Base-by-base conservation (phyloP, 2,888 invertebrate genomes). In the Gortyna flavago region DNA sequence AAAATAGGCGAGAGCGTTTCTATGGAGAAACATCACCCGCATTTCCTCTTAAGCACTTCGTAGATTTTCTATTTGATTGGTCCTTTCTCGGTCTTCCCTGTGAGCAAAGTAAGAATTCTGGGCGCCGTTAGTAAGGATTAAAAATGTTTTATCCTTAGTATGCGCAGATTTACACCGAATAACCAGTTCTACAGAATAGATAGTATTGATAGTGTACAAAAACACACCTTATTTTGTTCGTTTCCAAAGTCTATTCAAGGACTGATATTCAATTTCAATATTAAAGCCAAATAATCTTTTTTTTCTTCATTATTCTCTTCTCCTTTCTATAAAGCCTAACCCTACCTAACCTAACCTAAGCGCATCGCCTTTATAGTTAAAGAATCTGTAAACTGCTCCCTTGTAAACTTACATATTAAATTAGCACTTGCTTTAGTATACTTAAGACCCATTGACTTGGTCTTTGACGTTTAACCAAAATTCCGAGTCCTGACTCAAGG, bases 1-100 rank as follows among this genome's bases (percentile, higher is more conserved):
- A n/a, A n/a, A n/a, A n/a, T n/a, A n/a, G n/a, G n/a, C n/a, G n/a
- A n/a, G n/a, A n/a, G n/a, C n/a, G n/a, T n/a, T n/a, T n/a, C n/a
- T n/a, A n/a, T n/a, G n/a, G n/a, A n/a, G n/a, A n/a, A n/a, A n/a
- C n/a, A n/a, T n/a, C n/a, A n/a, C n/a, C n/a, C n/a, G n/a, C n/a
- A n/a, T n/a, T n/a, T n/a, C n/a, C n/a, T n/a, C n/a, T n/a, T n/a
- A n/a, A n/a, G n/a, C n/a, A 54, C 48, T 83, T 65, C 41, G 38
- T 64, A 29, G 41, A 54, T 64, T 78, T 83, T 83, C 57, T 59
- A 83, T 68, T 83, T 41, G n/a, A 21, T 79, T 67, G 41, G n/a
- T 41, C 62, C 54, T 62, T 67, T 48, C 38, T 54, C 4, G 9
- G 57, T 64, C 2, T 64, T 77, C 68, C 18, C 54, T 64, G 48